Percentiles rank a stretch among this genome's conserved stretches.
Evolutionary conservation across 1,140 invertebrate genomes (phyloP).

Genomic region (Diorhabda sublineata): DNA sequence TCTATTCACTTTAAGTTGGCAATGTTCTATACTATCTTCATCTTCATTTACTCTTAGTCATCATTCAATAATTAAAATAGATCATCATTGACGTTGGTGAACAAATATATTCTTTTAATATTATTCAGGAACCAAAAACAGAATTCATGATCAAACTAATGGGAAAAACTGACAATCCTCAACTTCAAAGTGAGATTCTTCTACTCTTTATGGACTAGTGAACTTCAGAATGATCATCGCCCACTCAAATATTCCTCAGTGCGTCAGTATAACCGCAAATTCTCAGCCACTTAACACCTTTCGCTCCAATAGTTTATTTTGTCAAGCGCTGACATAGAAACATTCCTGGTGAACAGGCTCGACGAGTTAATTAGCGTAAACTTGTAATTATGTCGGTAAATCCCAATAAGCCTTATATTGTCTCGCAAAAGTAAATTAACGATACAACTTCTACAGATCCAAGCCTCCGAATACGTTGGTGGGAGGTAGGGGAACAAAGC

Average conservation of each 20-base stretch:
- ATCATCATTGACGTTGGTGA: no score
- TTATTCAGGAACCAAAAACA: no score
- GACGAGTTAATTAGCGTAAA: neutral
- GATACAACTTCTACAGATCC: neutral
- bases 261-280: neutral
- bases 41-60: no score
- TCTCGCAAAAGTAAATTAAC: neutral
- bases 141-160: no score
- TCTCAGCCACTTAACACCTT: neutral
- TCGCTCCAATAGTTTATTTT: neutral
- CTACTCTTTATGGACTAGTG: no score
- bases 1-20: no score
- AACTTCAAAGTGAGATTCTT: no score
- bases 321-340: neutral
- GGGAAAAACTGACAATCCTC: no score
- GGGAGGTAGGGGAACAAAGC: neutral
- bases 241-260: neutral
- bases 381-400: conserved; percentile 1
- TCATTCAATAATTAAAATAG: no score
- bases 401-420: neutral
- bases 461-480: neutral
- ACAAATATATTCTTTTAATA: no score
- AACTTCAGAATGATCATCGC: no score
- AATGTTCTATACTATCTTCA: no score
- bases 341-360: neutral